These are phyloP conservation scores for Zygaena filipendulae DNA, from an alignment of 2,888 invertebrate species.

Conservation along the genomic window DNA sequence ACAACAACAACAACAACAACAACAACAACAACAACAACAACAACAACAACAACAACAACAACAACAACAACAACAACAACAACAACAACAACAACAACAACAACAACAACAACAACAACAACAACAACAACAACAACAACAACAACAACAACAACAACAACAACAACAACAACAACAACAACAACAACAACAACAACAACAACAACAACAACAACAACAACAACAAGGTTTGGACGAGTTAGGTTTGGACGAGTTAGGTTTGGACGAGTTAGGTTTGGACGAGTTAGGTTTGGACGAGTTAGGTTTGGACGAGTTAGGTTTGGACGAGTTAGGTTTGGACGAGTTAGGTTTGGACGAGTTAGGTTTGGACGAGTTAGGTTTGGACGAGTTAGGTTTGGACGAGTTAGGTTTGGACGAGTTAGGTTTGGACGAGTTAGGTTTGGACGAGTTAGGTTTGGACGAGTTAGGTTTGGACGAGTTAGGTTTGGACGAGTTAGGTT, in stretches of 20 bases:
- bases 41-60: too few species aligned
- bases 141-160: too few species aligned
- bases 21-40: too few species aligned
- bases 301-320: slow-evolving; percentile 16
- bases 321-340: slow-evolving; percentile 15
- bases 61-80: too few species aligned
- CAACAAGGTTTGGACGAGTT: slow-evolving; percentile 9
- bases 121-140: too few species aligned
- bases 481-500: slow-evolving; percentile 16
- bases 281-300: slow-evolving; percentile 17
- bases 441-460: slow-evolving; percentile 15
- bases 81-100: too few species aligned
- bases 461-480: slow-evolving; percentile 15
- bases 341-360: slow-evolving; percentile 16
- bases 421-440: slow-evolving; percentile 15
- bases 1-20: too few species aligned
- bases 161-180: slow-evolving; percentile 1
- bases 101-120: too few species aligned
- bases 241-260: slow-evolving; percentile 18
- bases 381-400: slow-evolving; percentile 15
- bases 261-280: slow-evolving; percentile 15
- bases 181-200: slow-evolving; percentile 1
- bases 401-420: slow-evolving; percentile 15
- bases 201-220: slow-evolving; percentile 2
- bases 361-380: slow-evolving; percentile 16